phyloP scores from a whole-genome alignment of 2,797 vertebrate species.

The Cossypha polioptera region DNA sequence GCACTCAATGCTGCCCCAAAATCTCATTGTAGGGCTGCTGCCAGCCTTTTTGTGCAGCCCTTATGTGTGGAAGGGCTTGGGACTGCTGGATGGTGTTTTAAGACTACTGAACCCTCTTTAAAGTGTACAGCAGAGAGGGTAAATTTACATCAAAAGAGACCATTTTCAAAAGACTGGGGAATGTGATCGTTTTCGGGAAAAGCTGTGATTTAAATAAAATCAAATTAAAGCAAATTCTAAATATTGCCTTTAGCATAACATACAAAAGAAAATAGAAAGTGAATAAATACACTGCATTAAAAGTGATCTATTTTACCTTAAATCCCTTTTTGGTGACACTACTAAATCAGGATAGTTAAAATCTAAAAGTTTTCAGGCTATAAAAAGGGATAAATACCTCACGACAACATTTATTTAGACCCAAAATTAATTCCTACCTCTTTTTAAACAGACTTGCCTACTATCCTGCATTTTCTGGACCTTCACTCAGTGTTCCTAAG shows the following conservation, averaged over 20 bases:
- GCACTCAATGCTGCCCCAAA: accelerated
- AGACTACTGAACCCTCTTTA: background rate
- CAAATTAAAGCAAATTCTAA: background rate
- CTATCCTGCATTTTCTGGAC: background rate
- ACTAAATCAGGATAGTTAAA: background rate
- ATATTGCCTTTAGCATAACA: background rate
- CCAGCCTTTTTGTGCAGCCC: background rate
- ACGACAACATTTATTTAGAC: background rate
- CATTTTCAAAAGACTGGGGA: background rate
- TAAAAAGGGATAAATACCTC: background rate
- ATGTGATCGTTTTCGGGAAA: background rate
- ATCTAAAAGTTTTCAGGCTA: background rate
- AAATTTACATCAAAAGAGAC: background rate
- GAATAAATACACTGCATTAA: background rate
- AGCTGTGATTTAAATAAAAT: background rate
- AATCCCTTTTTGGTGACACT: background rate
- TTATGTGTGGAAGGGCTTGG: background rate
- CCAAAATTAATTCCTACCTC: background rate
- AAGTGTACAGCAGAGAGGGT: background rate
- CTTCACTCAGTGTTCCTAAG: background rate
- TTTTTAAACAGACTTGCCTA: background rate
- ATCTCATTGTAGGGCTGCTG: background rate
- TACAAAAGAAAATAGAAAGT: background rate
- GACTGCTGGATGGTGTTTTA: background rate
- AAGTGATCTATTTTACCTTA: background rate